These are phyloP conservation scores for Rugalucina vietnamica DNA, from an alignment of 2,888 invertebrate species.

Conservation along the genomic window DNA sequence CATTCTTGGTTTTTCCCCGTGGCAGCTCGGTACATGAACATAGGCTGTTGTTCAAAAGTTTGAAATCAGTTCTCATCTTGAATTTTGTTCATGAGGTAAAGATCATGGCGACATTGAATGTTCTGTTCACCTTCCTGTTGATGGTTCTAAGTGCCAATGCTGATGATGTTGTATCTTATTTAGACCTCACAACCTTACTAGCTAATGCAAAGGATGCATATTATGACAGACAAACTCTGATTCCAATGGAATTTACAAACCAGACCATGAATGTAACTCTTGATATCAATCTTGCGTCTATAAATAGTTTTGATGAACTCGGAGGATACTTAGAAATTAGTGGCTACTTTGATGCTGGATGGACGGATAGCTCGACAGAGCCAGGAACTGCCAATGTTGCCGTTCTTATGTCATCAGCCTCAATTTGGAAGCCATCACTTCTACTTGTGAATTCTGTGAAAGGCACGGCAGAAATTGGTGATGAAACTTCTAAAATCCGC, in stretches of 20 bases:
- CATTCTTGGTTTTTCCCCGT: no score
- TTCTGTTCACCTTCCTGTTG: no score
- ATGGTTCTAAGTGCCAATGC: no score
- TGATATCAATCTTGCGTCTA: conserved; percentile 45
- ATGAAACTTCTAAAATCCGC: conserved; percentile 32
- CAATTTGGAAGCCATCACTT: conserved; percentile 52
- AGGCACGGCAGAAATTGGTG: conserved; percentile 46
- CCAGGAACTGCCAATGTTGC: conserved; percentile 8
- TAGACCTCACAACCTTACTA: not conserved
- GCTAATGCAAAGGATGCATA: not conserved
- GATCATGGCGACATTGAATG: no score
- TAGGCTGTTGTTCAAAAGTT: no score
- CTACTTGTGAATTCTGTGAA: conserved; percentile 54
- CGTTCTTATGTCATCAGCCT: conserved; percentile 14
- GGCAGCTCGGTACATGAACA: no score
- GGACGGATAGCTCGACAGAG: conserved; percentile 24
- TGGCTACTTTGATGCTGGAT: conserved; percentile 45
- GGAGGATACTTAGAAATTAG: conserved; percentile 58
- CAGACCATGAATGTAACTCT: conserved; percentile 26
- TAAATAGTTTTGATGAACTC: conserved; percentile 53
- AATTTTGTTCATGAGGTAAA: no score
- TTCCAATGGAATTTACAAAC: conserved; percentile 28
- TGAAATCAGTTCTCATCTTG: no score
- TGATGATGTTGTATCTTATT: not conserved
- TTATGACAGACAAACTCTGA: conserved; percentile 13